Evolutionary conservation across 53 echinoderm and acorn worm genomes (phyloP).

Genomic region (Paelopatides confundens): DNA sequence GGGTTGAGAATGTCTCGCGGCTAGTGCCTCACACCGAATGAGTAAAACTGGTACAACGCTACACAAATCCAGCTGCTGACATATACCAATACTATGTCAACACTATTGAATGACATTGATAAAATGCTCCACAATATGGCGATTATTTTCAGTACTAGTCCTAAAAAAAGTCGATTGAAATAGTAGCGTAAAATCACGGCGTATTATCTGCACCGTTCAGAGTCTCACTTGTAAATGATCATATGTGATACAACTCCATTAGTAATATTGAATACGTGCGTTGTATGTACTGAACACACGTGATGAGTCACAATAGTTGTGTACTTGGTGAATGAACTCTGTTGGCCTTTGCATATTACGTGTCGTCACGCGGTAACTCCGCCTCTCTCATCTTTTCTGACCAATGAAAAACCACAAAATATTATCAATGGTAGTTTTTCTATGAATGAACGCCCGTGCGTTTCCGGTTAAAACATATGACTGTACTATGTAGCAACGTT

Average conservation of each 20-base stretch:
- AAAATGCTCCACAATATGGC: slow-evolving; percentile 39
- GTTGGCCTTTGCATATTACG: slow-evolving; percentile 18
- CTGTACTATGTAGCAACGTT: slow-evolving; percentile 31
- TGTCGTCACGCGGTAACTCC: background rate
- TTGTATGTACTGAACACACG: background rate
- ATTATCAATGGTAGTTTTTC: slow-evolving; percentile 37
- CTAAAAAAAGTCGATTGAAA: background rate
- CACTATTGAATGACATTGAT: slow-evolving; percentile 22
- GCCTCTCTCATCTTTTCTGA: background rate
- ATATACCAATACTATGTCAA: slow-evolving; percentile 34
- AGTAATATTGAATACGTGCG: slow-evolving; percentile 9
- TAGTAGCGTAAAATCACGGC: background rate
- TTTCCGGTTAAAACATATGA: slow-evolving; percentile 58
- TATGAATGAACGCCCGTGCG: slow-evolving; percentile 48
- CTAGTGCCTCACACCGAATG: slow-evolving; percentile 37
- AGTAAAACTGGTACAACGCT: background rate
- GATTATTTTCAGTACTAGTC: background rate
- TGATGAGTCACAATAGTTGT: slow-evolving; percentile 53
- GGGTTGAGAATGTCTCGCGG: slow-evolving; percentile 57
- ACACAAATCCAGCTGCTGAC: slow-evolving; percentile 40
- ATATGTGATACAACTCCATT: background rate
- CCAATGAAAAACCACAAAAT: background rate
- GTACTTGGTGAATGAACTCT: slow-evolving; percentile 69
- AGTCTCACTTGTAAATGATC: slow-evolving; percentile 20
- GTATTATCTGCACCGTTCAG: background rate